A percentile compares a stretch with the other conserved stretches of the same genome.
Conservation (phyloP, 2,888 invertebrate species). For the Pemphredon lugubris region DNA sequence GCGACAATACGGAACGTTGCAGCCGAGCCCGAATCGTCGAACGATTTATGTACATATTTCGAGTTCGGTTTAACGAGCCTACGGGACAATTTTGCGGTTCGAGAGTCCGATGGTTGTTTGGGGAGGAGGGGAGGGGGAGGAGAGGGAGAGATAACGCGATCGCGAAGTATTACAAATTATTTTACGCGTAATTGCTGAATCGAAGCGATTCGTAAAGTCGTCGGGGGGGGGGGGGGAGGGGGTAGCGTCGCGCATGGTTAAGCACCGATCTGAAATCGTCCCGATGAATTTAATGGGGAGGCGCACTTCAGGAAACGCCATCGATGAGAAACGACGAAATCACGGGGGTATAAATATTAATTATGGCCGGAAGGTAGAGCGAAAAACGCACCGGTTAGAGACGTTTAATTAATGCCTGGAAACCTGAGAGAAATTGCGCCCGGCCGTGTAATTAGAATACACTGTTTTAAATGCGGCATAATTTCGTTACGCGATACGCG, state of each 20-base stretch:
- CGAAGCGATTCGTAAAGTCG: constrained; percentile 4
- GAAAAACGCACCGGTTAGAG: background rate
- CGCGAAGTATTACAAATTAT: constrained; percentile 16
- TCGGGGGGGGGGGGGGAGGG: too few species aligned
- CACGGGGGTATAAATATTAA: background rate
- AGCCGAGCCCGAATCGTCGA: constrained; percentile 41
- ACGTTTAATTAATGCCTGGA: background rate
- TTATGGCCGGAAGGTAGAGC: background rate
- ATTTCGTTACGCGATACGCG: too few species aligned
- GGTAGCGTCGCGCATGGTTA: background rate
- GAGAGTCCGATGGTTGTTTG: constrained; percentile 8
- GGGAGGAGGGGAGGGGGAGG: background rate
- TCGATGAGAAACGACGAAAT: constrained; percentile 13
- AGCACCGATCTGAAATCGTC: background rate
- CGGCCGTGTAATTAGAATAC: background rate
- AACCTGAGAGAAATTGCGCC: background rate
- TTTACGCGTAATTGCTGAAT: constrained; percentile 1
- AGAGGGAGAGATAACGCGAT: background rate
- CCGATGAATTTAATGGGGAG: background rate
- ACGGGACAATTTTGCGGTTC: constrained; percentile 46
- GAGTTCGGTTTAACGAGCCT: constrained; percentile 52
- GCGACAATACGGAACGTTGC: constrained; percentile 69
- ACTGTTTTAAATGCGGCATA: background rate
- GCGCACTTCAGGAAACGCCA: background rate
- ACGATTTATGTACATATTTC: constrained; percentile 67